Evolutionary conservation across 2,797 vertebrate species (phyloP).

Genomic region (Myotis vivesi): DNA sequence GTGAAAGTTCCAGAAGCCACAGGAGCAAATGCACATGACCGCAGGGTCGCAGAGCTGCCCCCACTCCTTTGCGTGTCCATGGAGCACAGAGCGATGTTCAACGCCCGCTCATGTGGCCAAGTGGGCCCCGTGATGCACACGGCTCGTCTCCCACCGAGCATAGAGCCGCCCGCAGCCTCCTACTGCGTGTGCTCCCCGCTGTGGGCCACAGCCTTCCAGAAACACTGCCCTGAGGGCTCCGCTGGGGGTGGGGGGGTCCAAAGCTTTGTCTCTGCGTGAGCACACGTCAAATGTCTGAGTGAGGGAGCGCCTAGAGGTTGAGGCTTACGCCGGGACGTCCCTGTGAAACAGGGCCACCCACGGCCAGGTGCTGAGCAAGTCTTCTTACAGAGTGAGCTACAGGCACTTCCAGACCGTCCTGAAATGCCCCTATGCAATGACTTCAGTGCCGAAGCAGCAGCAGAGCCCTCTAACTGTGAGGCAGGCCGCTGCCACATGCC

Average conservation of each 20-base stretch:
- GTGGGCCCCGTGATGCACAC: too few relatives aligned
- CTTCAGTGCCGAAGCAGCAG: slow-evolving; percentile 36
- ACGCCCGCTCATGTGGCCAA: too few relatives aligned
- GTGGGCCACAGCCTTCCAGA: background rate
- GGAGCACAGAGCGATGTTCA: rapidly evolving
- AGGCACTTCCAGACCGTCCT: background rate
- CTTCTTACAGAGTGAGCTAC: background rate
- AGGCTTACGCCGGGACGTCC: background rate
- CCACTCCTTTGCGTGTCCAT: background rate
- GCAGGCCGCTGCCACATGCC: background rate
- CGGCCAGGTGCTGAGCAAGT: background rate
- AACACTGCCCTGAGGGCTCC: background rate
- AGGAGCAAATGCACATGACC: background rate
- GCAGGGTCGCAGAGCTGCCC: background rate
- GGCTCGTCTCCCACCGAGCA: background rate
- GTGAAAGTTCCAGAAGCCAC: background rate
- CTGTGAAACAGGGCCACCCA: background rate
- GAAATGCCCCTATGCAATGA: slow-evolving; percentile 16
- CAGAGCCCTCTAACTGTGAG: slow-evolving; percentile 27
- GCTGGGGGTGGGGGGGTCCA: rapidly evolving
- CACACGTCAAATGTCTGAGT: background rate
- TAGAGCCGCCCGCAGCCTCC: background rate
- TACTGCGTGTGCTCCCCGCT: background rate
- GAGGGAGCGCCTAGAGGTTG: background rate
- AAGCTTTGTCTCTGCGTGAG: background rate